These are phyloP conservation scores for Helostoma temminkii DNA, from an alignment of 2,797 vertebrate species.

Conservation along the genomic window DNA sequence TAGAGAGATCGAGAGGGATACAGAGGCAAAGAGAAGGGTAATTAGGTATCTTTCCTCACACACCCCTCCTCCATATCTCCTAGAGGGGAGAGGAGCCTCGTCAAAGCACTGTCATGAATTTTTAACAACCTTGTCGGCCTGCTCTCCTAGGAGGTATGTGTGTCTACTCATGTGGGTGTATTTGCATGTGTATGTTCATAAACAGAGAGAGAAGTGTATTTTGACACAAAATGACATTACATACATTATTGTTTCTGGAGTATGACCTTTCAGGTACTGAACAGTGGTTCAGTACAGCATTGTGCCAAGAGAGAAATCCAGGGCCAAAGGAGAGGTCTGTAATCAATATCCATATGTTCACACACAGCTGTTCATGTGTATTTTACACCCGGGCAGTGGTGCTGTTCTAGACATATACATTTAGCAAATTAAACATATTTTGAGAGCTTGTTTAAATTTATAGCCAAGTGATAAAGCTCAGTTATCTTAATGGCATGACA, in stretches of 20 bases:
- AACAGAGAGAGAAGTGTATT: constrained; percentile 15
- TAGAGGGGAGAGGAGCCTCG: constrained; percentile 72
- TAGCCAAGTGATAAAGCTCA: not conserved
- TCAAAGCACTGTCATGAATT: constrained; percentile 82
- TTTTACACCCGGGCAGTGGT: not conserved
- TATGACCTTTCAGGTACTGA: constrained; percentile 27
- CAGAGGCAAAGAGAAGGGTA: constrained; percentile 48
- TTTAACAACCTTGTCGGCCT: constrained; percentile 76
- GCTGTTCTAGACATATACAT: not conserved
- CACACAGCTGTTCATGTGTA: not conserved
- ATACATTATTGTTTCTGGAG: constrained; percentile 28
- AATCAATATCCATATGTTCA: constrained; percentile 38
- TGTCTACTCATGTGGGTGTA: constrained; percentile 31
- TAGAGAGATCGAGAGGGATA: constrained; percentile 34
- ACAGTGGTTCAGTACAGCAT: constrained; percentile 28
- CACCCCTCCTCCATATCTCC: constrained; percentile 53
- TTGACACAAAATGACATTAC: constrained; percentile 13
- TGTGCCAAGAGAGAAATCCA: not conserved
- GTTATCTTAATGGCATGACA: constrained; percentile 12
- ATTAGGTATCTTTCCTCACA: constrained; percentile 67
- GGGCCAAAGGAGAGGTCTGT: constrained; percentile 10
- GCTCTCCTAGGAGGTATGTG: constrained; percentile 50
- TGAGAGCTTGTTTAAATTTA: not conserved
- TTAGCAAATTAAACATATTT: constrained; percentile 8
- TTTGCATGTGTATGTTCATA: constrained; percentile 37